Evolutionary conservation across 2,113 vertebrate genomes (phyloP).

Genomic region (Hippolais icterina): DNA sequence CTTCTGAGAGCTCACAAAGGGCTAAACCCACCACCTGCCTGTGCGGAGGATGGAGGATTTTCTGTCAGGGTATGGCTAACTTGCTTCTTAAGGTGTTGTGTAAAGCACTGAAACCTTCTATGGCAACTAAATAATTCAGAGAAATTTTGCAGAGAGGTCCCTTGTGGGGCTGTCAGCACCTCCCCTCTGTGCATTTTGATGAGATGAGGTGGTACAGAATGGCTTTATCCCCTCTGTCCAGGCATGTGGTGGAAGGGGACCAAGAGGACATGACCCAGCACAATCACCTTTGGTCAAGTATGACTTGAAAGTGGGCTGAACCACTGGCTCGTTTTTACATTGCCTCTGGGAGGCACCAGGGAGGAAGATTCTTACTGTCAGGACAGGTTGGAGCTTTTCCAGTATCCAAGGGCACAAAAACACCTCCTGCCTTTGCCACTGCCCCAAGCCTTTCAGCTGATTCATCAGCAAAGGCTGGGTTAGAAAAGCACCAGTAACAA

Average conservation of each 20-base stretch:
- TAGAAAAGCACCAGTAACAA: neutral
- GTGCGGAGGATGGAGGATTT: neutral
- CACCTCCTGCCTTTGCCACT: neutral
- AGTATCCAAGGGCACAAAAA: neutral
- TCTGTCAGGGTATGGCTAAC: neutral
- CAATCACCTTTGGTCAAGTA: neutral
- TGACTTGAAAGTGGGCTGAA: neutral
- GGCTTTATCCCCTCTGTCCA: neutral
- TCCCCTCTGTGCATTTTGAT: neutral
- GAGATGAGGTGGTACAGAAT: neutral
- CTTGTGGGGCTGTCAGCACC: neutral
- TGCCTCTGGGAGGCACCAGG: neutral
- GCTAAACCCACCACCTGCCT: neutral
- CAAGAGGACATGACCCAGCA: neutral
- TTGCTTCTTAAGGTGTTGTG: neutral
- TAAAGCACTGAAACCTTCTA: neutral
- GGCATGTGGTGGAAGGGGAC: neutral
- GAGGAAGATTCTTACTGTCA: neutral
- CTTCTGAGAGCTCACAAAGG: neutral
- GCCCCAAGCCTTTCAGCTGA: neutral
- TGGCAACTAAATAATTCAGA: neutral
- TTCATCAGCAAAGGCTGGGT: neutral
- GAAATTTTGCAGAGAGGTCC: neutral
- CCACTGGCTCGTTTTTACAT: neutral
- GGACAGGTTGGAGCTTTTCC: neutral